Evolutionary conservation across 1,140 invertebrate genomes (phyloP).

Genomic region (Dryas iulia): DNA sequence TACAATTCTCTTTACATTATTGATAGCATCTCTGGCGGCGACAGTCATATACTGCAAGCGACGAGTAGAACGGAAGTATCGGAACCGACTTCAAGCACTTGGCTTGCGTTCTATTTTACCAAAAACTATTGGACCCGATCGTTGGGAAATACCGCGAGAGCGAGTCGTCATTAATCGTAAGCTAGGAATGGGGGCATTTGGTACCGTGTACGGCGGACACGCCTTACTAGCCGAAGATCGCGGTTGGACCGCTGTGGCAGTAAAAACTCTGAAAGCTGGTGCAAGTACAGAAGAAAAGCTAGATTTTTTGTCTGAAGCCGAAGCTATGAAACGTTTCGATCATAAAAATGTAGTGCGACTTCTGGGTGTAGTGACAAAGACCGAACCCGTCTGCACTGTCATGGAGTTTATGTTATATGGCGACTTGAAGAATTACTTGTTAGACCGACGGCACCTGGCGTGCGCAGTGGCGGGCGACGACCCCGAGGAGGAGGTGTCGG

Average conservation of each 20-base stretch:
- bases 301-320: slow-evolving; percentile 96
- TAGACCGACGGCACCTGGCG: slow-evolving; percentile 91
- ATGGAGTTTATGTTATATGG: slow-evolving; percentile 98
- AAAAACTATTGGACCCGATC: slow-evolving; percentile 83
- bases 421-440: slow-evolving; percentile 93
- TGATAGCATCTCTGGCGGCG: slow-evolving; percentile 83
- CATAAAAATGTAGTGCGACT: slow-evolving; percentile 95
- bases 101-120: slow-evolving; percentile 86
- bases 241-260: slow-evolving; percentile 93
- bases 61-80: slow-evolving; percentile 87
- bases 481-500: slow-evolving; percentile 86
- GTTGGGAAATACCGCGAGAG: slow-evolving; percentile 93
- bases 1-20: slow-evolving; percentile 83
- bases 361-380: slow-evolving; percentile 91
- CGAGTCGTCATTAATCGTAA: slow-evolving; percentile 94
- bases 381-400: slow-evolving; percentile 92
- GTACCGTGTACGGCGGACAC: slow-evolving; percentile 78
- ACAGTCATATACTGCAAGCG: slow-evolving; percentile 86
- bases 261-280: slow-evolving; percentile 93
- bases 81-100: slow-evolving; percentile 86
- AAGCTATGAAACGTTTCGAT: slow-evolving; percentile 96
- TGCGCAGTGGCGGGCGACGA: slow-evolving; percentile 86
- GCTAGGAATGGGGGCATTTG: slow-evolving; percentile 94
- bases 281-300: slow-evolving; percentile 92
- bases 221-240: slow-evolving; percentile 84